Evolutionary conservation across 2,888 invertebrate species (phyloP).

Genomic region (Uropetala carovei): DNA sequence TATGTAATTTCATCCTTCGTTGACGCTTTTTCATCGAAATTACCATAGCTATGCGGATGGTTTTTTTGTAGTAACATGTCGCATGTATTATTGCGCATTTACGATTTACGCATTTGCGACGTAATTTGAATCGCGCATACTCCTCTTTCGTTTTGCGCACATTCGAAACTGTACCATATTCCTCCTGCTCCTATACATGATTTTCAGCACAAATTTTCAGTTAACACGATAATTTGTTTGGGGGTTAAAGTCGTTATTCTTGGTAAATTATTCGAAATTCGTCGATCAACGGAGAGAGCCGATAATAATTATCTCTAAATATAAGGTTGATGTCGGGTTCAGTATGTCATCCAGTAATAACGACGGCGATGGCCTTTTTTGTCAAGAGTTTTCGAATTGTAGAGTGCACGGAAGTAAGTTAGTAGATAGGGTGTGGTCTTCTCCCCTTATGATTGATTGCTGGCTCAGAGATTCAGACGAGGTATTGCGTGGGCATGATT

Average conservation of each 20-base stretch:
- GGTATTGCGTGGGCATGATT: slow-evolving; percentile 12
- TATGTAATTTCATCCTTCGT: neutral
- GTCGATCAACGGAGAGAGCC: too few species aligned
- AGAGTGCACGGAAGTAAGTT: neutral
- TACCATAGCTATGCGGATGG: neutral
- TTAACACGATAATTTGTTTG: neutral
- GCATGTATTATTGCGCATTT: neutral
- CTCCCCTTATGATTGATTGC: neutral
- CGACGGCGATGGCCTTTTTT: neutral
- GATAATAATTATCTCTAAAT: too few species aligned
- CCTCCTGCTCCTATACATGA: too few species aligned
- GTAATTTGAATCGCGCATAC: neutral
- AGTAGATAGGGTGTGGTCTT: neutral
- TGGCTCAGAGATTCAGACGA: neutral
- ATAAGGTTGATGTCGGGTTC: neutral
- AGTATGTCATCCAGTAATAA: neutral
- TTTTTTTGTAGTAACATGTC: neutral
- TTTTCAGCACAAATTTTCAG: neutral
- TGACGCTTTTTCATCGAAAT: neutral
- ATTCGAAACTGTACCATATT: neutral
- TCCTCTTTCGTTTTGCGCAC: neutral
- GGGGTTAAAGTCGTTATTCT: neutral
- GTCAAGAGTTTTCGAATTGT: neutral
- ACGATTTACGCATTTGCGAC: neutral
- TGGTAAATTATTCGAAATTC: neutral